These are phyloP conservation scores for Habrosyne pyritoides DNA, from an alignment of 2,888 invertebrate species.

Conservation along the genomic window DNA sequence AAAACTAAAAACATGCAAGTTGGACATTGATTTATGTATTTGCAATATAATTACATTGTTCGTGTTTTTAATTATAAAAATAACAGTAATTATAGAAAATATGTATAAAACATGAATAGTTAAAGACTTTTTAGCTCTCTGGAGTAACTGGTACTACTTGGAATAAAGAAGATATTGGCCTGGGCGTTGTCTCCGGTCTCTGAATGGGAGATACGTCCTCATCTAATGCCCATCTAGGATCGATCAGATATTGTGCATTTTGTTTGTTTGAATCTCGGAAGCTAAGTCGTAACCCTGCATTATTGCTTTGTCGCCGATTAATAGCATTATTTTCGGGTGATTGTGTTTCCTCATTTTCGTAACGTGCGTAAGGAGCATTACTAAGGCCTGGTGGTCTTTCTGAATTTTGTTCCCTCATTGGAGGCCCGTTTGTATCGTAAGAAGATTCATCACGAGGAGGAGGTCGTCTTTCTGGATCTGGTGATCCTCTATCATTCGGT, in stretches of 20 bases:
- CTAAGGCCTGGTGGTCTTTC: background rate
- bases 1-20: too few relatives aligned
- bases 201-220: background rate
- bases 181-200: background rate
- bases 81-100: background rate
- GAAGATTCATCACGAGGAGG: constrained; percentile 8
- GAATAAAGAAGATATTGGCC: constrained; percentile 23
- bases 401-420: background rate
- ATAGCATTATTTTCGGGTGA: background rate
- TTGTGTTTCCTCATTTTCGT: background rate
- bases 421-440: background rate
- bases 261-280: background rate
- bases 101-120: background rate
- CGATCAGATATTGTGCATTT: constrained; percentile 1
- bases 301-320: background rate
- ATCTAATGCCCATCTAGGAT: background rate
- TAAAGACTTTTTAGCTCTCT: constrained; percentile 21
- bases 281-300: too few relatives aligned
- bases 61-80: too few relatives aligned
- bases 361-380: background rate
- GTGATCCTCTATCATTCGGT: constrained; percentile 5
- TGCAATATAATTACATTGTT: too few relatives aligned
- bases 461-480: constrained; percentile 12
- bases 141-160: constrained; percentile 47
- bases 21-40: too few relatives aligned